Percentiles rank a stretch among this genome's conserved stretches.
Conservation (phyloP, 1,140 invertebrate genomes). For the Popillia japonica region DNA sequence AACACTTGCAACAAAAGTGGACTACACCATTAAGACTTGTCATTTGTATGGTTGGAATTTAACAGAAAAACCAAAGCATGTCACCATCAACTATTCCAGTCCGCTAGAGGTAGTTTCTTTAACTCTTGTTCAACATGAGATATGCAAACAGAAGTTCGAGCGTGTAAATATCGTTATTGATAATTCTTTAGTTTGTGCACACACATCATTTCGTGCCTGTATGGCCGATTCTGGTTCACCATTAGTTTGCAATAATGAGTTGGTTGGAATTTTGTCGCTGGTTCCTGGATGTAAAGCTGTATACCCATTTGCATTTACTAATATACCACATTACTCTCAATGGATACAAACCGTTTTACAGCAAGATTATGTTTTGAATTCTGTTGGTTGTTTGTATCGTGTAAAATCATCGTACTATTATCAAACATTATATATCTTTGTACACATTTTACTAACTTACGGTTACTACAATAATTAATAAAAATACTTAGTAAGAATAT, state of each 20-base stretch:
- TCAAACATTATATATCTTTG: no score
- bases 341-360: not conserved
- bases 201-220: not conserved
- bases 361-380: no score
- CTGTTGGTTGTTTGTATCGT: no score
- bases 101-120: not conserved
- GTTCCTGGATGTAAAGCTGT: not conserved
- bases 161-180: not conserved
- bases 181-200: not conserved
- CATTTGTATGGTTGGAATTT: not conserved
- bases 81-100: not conserved
- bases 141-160: not conserved
- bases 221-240: not conserved
- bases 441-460: no score
- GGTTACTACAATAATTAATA: no score
- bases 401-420: no score
- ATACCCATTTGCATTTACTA: not conserved
- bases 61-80: no score
- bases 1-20: not conserved
- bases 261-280: not conserved
- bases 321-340: not conserved
- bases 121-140: not conserved
- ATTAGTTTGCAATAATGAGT: not conserved
- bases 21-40: not conserved
- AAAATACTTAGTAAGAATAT: no score